A percentile compares a stretch with the other conserved stretches of the same genome.
Conservation (phyloP, 1,140 invertebrate species). For the Anoplolepis gracilipes region DNA sequence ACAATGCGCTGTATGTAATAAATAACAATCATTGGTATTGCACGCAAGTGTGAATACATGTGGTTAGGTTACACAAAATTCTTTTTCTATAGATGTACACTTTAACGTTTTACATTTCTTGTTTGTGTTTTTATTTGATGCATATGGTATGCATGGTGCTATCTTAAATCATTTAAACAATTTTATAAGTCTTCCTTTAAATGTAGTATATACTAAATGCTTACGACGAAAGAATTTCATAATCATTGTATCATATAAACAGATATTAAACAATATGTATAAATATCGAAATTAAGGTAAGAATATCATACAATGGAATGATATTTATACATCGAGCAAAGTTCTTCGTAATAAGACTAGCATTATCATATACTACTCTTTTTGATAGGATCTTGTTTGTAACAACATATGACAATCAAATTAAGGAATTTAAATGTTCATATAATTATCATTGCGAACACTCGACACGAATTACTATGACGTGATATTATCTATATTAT, state of each 20-base stretch:
- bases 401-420: slow-evolving; percentile 4
- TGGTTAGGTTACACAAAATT: slow-evolving; percentile 28
- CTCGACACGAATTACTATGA: neutral
- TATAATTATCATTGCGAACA: neutral
- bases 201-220: neutral
- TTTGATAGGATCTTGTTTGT: neutral
- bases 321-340: slow-evolving; percentile 42
- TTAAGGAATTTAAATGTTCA: neutral
- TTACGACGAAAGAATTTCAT: neutral
- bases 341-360: slow-evolving; percentile 19
- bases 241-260: slow-evolving; percentile 29
- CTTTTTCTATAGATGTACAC: neutral
- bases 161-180: neutral
- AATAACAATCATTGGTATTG: neutral
- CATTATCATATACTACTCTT: slow-evolving; percentile 31
- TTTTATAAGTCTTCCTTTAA: neutral
- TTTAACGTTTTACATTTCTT: neutral
- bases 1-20: slow-evolving; percentile 13
- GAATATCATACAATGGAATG: slow-evolving; percentile 41
- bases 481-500: neutral
- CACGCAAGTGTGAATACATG: neutral
- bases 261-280: slow-evolving; percentile 20
- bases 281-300: slow-evolving; percentile 38
- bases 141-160: neutral
- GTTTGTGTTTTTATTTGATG: neutral